Base-by-base conservation (phyloP, 2,797 vertebrate species). In the Columba guinea region DNA sequence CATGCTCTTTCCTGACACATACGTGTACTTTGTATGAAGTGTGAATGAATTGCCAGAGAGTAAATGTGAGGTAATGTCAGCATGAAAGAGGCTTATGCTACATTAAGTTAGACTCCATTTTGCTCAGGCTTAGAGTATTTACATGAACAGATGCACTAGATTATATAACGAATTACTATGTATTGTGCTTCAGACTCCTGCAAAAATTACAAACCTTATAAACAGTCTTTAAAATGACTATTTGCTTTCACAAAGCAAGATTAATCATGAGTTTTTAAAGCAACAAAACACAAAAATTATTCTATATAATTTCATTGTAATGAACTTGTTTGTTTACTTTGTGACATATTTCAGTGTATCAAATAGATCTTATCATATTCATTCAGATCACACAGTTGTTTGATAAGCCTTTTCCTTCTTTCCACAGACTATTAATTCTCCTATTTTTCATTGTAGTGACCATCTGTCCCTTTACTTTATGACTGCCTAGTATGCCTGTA, bases 21-120 rank as follows among this genome's bases (percentile, higher is more conserved):
- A 6, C 0, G 0, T 15, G 16, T 35, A 16, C 11, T 46, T 11
- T 28, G n/a, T 44, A 52, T 34, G 26, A 82, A 69, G 21, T 13
- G 55, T 10, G 20, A 60, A 8, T 64, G 27, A 90, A 44, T 24
- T 84, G 41, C 12, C 52, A 74, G 46, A 34, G 6, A 73, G 37
- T 46, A 68, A 91, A 64, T 20, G 0, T 58, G 59, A 87, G 23
- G n/a, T n/a, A 69, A 12, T 16, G 27, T 23, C 21, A 69, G 11
- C 2, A 3, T 44, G 19, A 63, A 87, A 76, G 60, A 10, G 9
- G 6, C 11, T 91, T 48, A 73, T 51, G 64, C 5, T 37, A 24
- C 7, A 4, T 10, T 21, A 44, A 60, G 3, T 51, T 46, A 56
- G 11, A 44, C 12, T 32, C 11, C 17, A 10, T 83, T 85, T 78